Conservation (phyloP, 2,888 invertebrate genomes). For the Dynastes hyllus region DNA sequence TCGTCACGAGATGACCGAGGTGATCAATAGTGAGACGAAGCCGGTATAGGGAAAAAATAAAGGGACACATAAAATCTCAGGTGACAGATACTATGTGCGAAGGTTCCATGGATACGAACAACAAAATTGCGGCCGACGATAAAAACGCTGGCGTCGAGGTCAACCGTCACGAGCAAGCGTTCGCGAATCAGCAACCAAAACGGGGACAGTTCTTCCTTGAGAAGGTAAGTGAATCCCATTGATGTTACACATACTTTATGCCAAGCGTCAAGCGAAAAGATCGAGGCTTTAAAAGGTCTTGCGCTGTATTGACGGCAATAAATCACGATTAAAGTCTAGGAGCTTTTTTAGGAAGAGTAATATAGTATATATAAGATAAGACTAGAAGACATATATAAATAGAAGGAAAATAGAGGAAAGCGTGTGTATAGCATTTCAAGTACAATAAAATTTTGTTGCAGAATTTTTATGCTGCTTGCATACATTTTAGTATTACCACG, state of each 20-base stretch:
- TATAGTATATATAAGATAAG: background rate
- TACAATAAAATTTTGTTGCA: no score
- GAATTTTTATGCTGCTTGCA: no score
- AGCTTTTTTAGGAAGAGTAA: background rate
- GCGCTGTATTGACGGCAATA: slow-evolving; percentile 5
- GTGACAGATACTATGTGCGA: slow-evolving; percentile 52
- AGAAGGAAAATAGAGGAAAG: no score
- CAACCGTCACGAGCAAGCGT: slow-evolving; percentile 11
- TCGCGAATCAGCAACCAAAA: slow-evolving; percentile 32
- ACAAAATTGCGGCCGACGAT: slow-evolving; percentile 47
- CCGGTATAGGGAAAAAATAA: slow-evolving; percentile 23
- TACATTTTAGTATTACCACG: no score
- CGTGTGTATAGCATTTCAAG: background rate
- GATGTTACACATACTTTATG: background rate
- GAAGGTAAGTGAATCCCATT: slow-evolving; percentile 3
- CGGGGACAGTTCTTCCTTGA: background rate
- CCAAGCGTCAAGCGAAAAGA: background rate
- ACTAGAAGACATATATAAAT: no score
- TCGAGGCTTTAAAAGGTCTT: background rate
- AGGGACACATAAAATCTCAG: slow-evolving; percentile 37
- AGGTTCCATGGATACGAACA: slow-evolving; percentile 52
- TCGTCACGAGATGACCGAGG: slow-evolving; percentile 22
- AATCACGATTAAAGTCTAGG: slow-evolving; percentile 26
- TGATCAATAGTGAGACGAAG: slow-evolving; percentile 31
- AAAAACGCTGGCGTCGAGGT: slow-evolving; percentile 16